Evolutionary conservation across 1,140 invertebrate genomes (phyloP), one percentile per base, ranked within the genome.

Genomic region (Yoshiicerus persimilis): DNA sequence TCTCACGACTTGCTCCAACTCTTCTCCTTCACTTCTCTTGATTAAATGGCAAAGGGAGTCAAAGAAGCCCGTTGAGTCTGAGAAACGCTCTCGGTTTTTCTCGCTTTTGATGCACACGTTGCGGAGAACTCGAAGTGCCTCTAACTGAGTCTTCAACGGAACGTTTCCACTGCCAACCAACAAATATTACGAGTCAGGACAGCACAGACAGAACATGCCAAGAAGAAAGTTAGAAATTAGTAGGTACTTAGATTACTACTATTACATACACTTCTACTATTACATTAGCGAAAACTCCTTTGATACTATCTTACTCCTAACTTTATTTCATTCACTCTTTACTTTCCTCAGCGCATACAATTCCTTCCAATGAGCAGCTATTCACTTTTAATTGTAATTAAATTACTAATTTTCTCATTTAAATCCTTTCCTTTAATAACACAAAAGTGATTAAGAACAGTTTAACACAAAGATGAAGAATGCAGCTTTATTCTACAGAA

Each of bases 31-130:
- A 80, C 75, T 80, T 32, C 75, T 80, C 56, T 84, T 87, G 32
- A 89, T 84, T 34, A 90, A 90, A 70, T 39, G 87, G 88, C 36
- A 39, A 36, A 66, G 87, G 41, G n/a, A 90, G 23, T 30, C 32
- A 23, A 47, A 64, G 62, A 41, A 62, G 36, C 47, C 23, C 36
- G 23, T 70, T 38, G 39, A 90, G 47, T 25, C 41, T 34, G 32
- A 80, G 75, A 80, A 80, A 36, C 75, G 38, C 39, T 88, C 90
- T 27, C 90, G 87, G 64, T 90, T 90, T 36, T 70, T 75, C 84
- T 90, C 90, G 27, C 84, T 88, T 30, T 88, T 86, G 32, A 90
- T 86, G 80, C 86, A 90, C n/a, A 90, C 66, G 56, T 90, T 90
- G 16, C 90, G 32, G n/a, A 89, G 86, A 10, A 87, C n/a, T 27